Conservation (phyloP, 2,113 vertebrate genomes). For the Bambusicola thoracicus region DNA sequence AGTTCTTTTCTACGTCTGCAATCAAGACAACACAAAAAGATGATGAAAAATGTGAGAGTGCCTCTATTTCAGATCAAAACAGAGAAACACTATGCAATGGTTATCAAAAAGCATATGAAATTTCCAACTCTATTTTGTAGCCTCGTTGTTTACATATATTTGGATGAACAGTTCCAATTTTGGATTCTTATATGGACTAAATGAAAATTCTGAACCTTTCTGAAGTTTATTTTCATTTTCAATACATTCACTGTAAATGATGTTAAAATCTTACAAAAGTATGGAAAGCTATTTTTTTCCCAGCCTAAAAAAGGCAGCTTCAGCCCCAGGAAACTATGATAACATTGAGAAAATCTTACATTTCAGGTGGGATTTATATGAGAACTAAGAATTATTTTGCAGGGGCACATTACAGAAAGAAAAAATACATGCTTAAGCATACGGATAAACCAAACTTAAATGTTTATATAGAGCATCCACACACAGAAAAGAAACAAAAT, state of each 20-base stretch:
- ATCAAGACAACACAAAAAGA: not conserved
- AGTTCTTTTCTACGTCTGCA: not conserved
- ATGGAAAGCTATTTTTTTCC: not conserved
- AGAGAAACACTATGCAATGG: not conserved
- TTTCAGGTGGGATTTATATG: not conserved
- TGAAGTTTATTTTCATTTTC: not conserved
- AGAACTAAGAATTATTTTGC: not conserved
- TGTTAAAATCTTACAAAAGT: not conserved
- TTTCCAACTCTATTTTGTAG: not conserved
- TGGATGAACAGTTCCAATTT: not conserved
- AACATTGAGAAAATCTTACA: not conserved
- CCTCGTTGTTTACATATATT: not conserved
- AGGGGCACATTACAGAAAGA: not conserved
- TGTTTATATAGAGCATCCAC: not conserved
- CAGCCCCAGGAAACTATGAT: not conserved
- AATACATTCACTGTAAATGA: not conserved
- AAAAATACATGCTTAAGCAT: not conserved
- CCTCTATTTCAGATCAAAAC: not conserved
- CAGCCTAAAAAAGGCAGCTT: not conserved
- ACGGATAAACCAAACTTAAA: not conserved
- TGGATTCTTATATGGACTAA: not conserved
- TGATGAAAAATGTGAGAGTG: not conserved
- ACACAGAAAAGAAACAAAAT: not conserved
- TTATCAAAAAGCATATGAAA: not conserved
- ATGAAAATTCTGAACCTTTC: not conserved